Evolutionary conservation across 2,888 invertebrate genomes (phyloP).

Genomic region (Pterobdella sp.): DNA sequence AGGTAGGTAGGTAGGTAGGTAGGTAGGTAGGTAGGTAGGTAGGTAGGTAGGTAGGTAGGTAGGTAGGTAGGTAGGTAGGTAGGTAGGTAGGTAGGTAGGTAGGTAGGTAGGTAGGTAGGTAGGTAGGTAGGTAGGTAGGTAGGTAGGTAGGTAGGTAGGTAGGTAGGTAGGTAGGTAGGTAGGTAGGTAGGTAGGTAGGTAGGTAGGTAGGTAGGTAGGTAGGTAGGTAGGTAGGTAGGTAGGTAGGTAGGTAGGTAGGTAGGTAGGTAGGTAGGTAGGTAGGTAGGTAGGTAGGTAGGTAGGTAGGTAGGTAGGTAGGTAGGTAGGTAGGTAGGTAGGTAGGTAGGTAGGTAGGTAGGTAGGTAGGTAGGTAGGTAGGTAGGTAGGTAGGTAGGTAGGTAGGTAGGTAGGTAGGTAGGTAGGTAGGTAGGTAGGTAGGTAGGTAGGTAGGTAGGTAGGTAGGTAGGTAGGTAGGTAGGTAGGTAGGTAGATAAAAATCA

Average conservation of each 20-base stretch:
- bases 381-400: slow-evolving; percentile 6
- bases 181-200: background rate
- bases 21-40: slow-evolving; percentile 17
- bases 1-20: slow-evolving; percentile 18
- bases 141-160: slow-evolving; percentile 18
- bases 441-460: slow-evolving; percentile 6
- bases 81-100: slow-evolving; percentile 18
- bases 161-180: slow-evolving; percentile 19
- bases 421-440: slow-evolving; percentile 7
- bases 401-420: slow-evolving; percentile 5
- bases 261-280: slow-evolving; percentile 8
- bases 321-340: slow-evolving; percentile 7
- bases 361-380: slow-evolving; percentile 8
- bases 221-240: slow-evolving; percentile 8
- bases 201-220: slow-evolving; percentile 6
- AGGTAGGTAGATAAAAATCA: slow-evolving; percentile 1
- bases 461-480: background rate
- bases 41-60: slow-evolving; percentile 13
- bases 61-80: slow-evolving; percentile 13
- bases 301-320: slow-evolving; percentile 6
- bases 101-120: slow-evolving; percentile 22
- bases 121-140: slow-evolving; percentile 26
- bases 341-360: slow-evolving; percentile 8
- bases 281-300: slow-evolving; percentile 7
- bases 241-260: slow-evolving; percentile 8